phyloP scores from a whole-genome alignment of 2,888 invertebrate genomes.

The Parapristionchus giblindavisi region DNA sequence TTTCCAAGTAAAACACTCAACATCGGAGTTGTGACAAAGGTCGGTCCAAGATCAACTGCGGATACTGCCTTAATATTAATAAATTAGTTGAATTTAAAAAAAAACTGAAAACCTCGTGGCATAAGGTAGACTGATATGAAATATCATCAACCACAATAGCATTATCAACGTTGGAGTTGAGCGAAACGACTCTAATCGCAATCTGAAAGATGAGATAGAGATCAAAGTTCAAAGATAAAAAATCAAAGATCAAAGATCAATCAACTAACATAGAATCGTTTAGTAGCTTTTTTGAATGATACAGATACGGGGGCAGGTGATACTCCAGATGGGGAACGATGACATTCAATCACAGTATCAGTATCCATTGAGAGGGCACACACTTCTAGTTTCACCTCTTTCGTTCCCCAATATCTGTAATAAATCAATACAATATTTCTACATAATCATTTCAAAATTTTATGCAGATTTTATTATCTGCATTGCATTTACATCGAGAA shows the following conservation, averaged over 20 bases:
- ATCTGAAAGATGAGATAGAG: conserved; percentile 49
- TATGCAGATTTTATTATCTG: no score
- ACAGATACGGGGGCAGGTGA: conserved; percentile 55
- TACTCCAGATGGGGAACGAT: conserved; percentile 47
- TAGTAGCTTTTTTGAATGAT: conserved; percentile 51
- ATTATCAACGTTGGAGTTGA: conserved; percentile 64
- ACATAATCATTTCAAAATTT: no score
- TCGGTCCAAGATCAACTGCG: conserved; percentile 61
- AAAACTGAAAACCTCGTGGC: conserved; percentile 35
- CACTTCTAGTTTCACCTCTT: conserved; percentile 52
- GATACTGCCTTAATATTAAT: conserved; percentile 62
- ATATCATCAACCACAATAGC: conserved; percentile 67
- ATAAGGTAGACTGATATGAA: conserved; percentile 55
- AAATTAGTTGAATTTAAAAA: no score
- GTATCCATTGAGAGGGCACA: conserved; percentile 51
- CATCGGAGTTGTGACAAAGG: conserved; percentile 64
- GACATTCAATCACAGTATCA: conserved; percentile 50
- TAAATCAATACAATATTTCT: no score
- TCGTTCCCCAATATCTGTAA: conserved; percentile 56
- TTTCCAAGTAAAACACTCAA: conserved; percentile 58
- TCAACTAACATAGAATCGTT: conserved; percentile 50
- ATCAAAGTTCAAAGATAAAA: not conserved
- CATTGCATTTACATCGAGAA: no score
- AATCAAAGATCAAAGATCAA: no score
- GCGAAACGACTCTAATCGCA: conserved; percentile 55